phyloP scores from a whole-genome alignment of 30 jellyfish, hydroid and myxozoan genomes.

The Turritopsis rubra region DNA sequence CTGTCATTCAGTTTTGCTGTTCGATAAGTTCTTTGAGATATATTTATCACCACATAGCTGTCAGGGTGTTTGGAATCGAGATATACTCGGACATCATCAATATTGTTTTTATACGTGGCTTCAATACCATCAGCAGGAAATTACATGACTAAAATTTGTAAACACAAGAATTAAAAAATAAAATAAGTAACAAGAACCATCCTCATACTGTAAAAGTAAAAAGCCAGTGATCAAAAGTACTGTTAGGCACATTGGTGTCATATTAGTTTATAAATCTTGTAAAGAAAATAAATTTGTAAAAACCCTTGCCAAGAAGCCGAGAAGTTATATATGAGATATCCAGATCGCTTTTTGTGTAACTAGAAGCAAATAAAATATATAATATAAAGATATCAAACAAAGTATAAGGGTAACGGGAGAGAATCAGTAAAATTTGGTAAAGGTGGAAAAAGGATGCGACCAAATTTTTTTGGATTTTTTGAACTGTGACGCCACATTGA shows the following conservation, averaged over 20 bases:
- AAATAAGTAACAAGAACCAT: too few species aligned
- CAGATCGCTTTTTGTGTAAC: slow-evolving; percentile 77
- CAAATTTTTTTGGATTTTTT: too few species aligned
- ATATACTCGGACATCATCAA: slow-evolving; percentile 80
- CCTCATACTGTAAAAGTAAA: too few species aligned
- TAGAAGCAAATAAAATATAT: slow-evolving; percentile 15
- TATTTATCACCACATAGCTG: slow-evolving; percentile 72
- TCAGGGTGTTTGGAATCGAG: slow-evolving; percentile 69
- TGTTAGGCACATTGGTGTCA: too few species aligned
- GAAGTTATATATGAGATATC: slow-evolving; percentile 77
- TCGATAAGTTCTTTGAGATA: slow-evolving; percentile 76
- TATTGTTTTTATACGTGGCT: slow-evolving; percentile 78
- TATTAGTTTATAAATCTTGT: too few species aligned
- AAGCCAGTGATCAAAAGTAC: too few species aligned
- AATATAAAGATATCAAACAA: too few species aligned
- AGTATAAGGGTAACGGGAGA: too few species aligned
- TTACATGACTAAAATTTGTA: slow-evolving; percentile 62
- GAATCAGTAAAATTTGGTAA: too few species aligned
- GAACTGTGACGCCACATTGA: too few species aligned
- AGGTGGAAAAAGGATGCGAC: too few species aligned
- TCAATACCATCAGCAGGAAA: slow-evolving; percentile 96
- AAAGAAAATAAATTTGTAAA: not conserved
- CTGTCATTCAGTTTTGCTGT: slow-evolving; percentile 81
- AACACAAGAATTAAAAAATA: not conserved
- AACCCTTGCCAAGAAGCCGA: slow-evolving; percentile 57